These are phyloP conservation scores for Perccottus glenii DNA, from an alignment of 2,113 vertebrate genomes.

Conservation along the genomic window DNA sequence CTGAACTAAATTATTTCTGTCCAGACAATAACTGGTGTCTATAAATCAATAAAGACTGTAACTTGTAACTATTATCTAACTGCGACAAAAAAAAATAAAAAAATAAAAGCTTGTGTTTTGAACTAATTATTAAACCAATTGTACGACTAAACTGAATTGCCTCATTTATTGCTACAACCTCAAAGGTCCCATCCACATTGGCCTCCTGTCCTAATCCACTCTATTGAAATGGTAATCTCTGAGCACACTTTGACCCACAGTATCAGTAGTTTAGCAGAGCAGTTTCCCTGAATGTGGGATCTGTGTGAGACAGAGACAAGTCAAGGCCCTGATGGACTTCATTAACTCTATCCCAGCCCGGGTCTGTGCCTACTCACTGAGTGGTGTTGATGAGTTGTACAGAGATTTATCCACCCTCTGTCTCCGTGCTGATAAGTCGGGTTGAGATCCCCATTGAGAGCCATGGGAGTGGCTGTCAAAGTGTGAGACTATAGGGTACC, in stretches of 20 bases:
- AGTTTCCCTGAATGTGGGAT: constrained; percentile 6
- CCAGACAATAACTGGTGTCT: too few relatives aligned
- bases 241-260: constrained; percentile 12
- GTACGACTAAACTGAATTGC: neutral
- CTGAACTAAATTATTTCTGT: too few relatives aligned
- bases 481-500: constrained; percentile 32
- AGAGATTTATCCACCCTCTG: constrained; percentile 41
- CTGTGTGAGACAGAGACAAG: constrained; percentile 19
- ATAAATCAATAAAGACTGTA: too few relatives aligned
- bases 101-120: too few relatives aligned
- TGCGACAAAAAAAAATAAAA: too few relatives aligned
- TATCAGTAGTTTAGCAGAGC: constrained; percentile 19
- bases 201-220: constrained; percentile 2
- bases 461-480: constrained; percentile 64
- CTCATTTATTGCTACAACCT: neutral
- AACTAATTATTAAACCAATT: neutral
- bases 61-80: too few relatives aligned
- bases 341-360: constrained; percentile 55
- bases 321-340: constrained; percentile 59
- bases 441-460: constrained; percentile 54
- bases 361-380: constrained; percentile 37
- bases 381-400: constrained; percentile 49
- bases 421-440: constrained; percentile 57
- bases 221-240: neutral
- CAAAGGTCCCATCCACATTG: neutral